Base-by-base conservation (phyloP, 2,797 vertebrate species). In the Acipenser transmontanus region DNA sequence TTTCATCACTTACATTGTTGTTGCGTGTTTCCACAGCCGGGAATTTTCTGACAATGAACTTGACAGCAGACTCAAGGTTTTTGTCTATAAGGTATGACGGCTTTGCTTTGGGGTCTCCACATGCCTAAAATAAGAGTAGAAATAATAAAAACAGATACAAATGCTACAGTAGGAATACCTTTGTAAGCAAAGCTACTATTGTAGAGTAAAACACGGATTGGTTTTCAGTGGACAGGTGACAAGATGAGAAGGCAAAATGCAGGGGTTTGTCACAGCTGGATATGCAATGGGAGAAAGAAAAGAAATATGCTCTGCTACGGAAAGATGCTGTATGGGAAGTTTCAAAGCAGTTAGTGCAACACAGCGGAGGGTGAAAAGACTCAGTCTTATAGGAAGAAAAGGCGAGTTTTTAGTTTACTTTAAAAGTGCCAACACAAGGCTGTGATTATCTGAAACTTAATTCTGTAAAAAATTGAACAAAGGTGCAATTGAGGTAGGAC, bases 1-100 rank as follows among this genome's bases (percentile, higher is more conserved):
- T 34, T 34, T 34, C 34, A 34, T 69, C 74, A 91, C 97, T 96
- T 91, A 99, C 97, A 48, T 98, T 99, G 82, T 99, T 99, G 77
- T 99, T 99, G 59, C 95, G 91, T 0, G 97, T 99, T 87, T 99
- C 97, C 75, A 99, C 95, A 14, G 95, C 95, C 47, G 97, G 97
- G 68, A 99, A 99, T 82, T 98, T 99, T 81, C 97, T 91, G 82
- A 99, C 97, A 76, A 99, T 99, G 84, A 99, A 99, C 86, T 99
- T 99, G 80, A 99, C 97, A 3, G 97, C 97, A 47, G 96, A 98
- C 81, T 99, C 97, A 84, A 99, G 83, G 84, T 98, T 99, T 91
- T 99, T 99, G 84, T 99, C 96, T 56, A 98, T 95, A 70, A 99
- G 94, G 77, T 97, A 99, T 57, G 95, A 98, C 74, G 96, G 97